A percentile compares a stretch with the other conserved stretches of the same genome.
These are phyloP conservation scores for Calonectris borealis DNA, from an alignment of 2,113 vertebrate genomes.

Conservation along the genomic window DNA sequence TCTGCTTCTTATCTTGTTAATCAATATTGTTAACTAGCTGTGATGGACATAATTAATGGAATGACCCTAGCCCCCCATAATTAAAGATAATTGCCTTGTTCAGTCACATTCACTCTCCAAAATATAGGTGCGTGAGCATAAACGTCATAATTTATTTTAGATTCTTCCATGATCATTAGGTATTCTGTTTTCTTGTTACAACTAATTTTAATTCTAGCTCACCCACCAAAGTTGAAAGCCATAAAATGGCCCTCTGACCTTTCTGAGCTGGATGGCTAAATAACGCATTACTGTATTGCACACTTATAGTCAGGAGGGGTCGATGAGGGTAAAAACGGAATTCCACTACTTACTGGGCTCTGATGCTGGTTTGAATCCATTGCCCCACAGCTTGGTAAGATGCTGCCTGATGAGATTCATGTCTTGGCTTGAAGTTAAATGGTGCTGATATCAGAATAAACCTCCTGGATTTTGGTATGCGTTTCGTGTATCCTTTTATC, in stretches of 20 bases:
- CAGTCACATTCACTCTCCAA: neutral
- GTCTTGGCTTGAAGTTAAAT: conserved; percentile 7
- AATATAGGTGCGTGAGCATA: neutral
- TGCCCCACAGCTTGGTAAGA: neutral
- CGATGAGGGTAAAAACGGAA: neutral
- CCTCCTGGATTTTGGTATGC: neutral
- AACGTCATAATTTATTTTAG: conserved; percentile 8
- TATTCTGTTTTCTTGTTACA: conserved; percentile 13
- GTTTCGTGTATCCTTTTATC: conserved; percentile 40
- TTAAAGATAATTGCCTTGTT: conserved; percentile 27
- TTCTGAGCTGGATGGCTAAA: neutral
- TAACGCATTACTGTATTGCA: neutral
- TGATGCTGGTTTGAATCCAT: neutral
- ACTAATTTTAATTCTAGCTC: neutral
- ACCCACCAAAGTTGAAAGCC: neutral
- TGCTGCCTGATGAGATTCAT: neutral
- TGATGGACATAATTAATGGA: conserved; percentile 43
- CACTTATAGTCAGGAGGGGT: neutral
- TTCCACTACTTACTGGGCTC: neutral
- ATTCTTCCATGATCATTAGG: neutral
- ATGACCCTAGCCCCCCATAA: neutral
- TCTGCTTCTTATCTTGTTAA: conserved; percentile 49
- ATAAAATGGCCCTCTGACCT: neutral
- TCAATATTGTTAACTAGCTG: conserved; percentile 55
- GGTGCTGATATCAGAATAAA: neutral